Evolutionary conservation across 2,888 invertebrate genomes (phyloP).

Genomic region (Crocallis elinguaria): DNA sequence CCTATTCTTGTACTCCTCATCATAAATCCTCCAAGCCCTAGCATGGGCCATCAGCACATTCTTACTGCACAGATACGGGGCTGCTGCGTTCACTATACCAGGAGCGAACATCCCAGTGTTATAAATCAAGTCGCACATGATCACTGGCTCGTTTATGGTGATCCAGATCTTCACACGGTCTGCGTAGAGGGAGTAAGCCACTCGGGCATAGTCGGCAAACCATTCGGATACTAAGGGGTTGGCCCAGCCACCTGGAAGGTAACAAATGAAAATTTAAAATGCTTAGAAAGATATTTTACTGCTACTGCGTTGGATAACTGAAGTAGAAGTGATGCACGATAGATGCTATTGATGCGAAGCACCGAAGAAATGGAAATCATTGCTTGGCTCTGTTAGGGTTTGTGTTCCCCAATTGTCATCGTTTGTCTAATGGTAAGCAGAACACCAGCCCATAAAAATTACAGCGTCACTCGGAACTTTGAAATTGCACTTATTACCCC

Average conservation of each 20-base stretch:
- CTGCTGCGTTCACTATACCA: conserved; percentile 23
- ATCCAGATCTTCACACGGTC: conserved; percentile 51
- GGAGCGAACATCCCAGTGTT: conserved; percentile 46
- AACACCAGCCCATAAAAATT: no score
- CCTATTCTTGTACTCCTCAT: conserved; percentile 71
- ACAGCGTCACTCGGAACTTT: no score
- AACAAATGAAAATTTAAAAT: background rate
- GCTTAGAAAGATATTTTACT: background rate
- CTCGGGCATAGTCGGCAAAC: conserved; percentile 45
- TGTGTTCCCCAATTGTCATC: no score
- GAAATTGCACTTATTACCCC: no score
- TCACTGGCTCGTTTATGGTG: conserved; percentile 43
- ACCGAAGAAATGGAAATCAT: no score
- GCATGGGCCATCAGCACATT: conserved; percentile 87
- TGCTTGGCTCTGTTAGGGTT: no score
- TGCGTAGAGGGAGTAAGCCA: conserved; percentile 40
- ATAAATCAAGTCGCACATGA: conserved; percentile 25
- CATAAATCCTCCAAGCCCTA: conserved; percentile 82
- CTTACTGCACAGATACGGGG: conserved; percentile 64
- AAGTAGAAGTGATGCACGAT: background rate
- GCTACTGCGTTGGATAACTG: background rate
- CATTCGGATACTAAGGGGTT: conserved; percentile 43
- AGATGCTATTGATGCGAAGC: no score
- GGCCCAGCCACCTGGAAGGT: conserved; percentile 32
- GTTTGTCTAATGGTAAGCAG: no score